A percentile compares a stretch with the other conserved stretches of the same genome.
Evolutionary conservation across 2,113 vertebrate species (phyloP).

Genomic region (Prionailurus bengalensis): DNA sequence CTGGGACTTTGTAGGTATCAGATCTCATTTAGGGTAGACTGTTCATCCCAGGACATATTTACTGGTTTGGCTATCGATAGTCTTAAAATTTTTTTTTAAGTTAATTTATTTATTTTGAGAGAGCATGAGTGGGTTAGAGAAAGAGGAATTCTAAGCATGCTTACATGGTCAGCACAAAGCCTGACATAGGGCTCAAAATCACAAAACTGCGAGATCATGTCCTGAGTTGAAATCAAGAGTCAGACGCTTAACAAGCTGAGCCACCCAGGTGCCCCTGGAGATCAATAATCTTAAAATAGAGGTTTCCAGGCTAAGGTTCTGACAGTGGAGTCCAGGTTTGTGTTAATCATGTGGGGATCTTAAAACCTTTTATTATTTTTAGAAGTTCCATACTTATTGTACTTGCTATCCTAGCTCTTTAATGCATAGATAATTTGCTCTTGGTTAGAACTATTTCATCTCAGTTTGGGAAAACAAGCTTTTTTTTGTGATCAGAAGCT

Average conservation of each 20-base stretch:
- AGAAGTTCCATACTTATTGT: not conserved
- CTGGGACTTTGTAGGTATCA: not conserved
- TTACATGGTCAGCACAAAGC: too few species aligned
- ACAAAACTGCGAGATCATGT: too few species aligned
- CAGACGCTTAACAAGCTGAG: too few species aligned
- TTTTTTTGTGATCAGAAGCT: not conserved
- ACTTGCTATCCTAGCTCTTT: not conserved
- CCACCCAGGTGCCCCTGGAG: not conserved
- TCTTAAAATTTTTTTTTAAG: too few species aligned
- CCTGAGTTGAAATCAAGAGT: too few species aligned
- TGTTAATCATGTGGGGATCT: not conserved
- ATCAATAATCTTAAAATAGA: not conserved
- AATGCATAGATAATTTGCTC: not conserved
- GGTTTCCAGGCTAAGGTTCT: not conserved
- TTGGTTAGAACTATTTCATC: not conserved
- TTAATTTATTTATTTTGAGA: too few species aligned
- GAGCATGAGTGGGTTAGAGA: too few species aligned
- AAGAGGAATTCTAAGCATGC: too few species aligned
- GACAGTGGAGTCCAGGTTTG: not conserved
- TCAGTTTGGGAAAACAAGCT: not conserved
- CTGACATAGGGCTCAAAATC: too few species aligned
- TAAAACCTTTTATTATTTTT: slow-evolving; percentile 26
- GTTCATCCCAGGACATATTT: not conserved
- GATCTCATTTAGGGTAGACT: not conserved
- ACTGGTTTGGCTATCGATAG: not conserved